Evolutionary conservation across 2,888 invertebrate genomes (phyloP), one percentile per base, ranked within the genome.

Genomic region (Tribolium freemani): DNA sequence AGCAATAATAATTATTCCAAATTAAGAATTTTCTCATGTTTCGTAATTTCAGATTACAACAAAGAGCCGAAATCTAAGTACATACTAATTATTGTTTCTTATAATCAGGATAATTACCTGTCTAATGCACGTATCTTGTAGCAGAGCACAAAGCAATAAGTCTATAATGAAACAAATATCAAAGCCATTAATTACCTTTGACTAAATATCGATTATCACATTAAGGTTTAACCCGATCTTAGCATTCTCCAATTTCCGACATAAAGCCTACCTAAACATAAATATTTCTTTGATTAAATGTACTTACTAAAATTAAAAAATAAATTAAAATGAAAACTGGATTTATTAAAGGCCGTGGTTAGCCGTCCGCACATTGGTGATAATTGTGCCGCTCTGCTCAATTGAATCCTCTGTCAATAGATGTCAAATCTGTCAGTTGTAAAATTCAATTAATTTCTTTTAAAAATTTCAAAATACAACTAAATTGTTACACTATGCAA

Each of bases 221-320:
- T 68, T 68, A 68, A 56, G 58, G 67, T 50, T 46, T 51, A 67
- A 58, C 38, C 6, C 46, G 21, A 57, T 56, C 54, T 70, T 70
- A 48, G 44, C 56, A 50, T 69, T 60, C 60, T 63, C 46, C 44
- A 45, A 38, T 31, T 50, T 20, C 50, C 50, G 11, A 48, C 1
- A 11, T 13, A 13, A 9, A 31, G 31, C 9, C 48, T 4, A 6
- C 5, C 13, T 48, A 4, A 48, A 48, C 48, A 48, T 31, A 31
- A 1, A 31, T 3, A 31, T 2, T 31, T 3, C 9, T 3, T 31
- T 31, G 9, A 2, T 31, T 31, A 31, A 31, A 8, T 31, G 9
- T 31, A 1, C n/a, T 31, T 31, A 16, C 2, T 31, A 8, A 31
- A 31, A 31, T 31, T 31, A 3, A 31, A 31, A 5, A 31, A 31